Conservation (phyloP, 1,140 invertebrate genomes). For the Lepidurus couesii region DNA sequence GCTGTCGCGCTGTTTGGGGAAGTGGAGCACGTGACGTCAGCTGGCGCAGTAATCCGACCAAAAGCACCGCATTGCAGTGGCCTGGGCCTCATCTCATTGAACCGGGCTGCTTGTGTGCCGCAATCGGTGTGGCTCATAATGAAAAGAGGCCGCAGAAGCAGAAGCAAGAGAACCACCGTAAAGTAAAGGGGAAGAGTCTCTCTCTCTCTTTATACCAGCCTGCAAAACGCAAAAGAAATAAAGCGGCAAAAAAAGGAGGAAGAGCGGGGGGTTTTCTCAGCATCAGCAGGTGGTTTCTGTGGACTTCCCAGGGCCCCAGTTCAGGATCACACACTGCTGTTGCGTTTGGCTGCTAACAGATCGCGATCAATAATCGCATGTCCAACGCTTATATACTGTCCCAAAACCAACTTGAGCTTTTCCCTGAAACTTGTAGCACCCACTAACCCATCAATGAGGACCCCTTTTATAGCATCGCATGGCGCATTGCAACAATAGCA, state of each 20-base stretch:
- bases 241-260: background rate
- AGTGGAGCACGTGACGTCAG: background rate
- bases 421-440: conserved; percentile 12
- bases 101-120: conserved; percentile 13
- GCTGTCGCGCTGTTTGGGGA: background rate
- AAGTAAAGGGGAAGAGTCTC: background rate
- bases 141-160: conserved; percentile 1
- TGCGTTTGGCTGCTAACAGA: background rate
- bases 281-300: conserved; percentile 9
- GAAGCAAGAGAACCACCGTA: background rate
- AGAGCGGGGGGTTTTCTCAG: background rate
- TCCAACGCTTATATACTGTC: conserved; percentile 7
- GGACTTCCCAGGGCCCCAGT: background rate
- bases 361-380: conserved; percentile 18
- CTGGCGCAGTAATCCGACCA: conserved; percentile 17
- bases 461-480: conserved; percentile 10
- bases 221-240: background rate
- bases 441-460: background rate
- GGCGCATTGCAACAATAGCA: conserved; percentile 13
- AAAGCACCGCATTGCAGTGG: conserved; percentile 20
- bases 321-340: background rate
- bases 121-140: conserved; percentile 15
- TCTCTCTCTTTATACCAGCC: no score
- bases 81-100: conserved; percentile 20
- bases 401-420: background rate